phyloP scores from a whole-genome alignment of 2,888 invertebrate species.

The Folsomia manolachei region DNA sequence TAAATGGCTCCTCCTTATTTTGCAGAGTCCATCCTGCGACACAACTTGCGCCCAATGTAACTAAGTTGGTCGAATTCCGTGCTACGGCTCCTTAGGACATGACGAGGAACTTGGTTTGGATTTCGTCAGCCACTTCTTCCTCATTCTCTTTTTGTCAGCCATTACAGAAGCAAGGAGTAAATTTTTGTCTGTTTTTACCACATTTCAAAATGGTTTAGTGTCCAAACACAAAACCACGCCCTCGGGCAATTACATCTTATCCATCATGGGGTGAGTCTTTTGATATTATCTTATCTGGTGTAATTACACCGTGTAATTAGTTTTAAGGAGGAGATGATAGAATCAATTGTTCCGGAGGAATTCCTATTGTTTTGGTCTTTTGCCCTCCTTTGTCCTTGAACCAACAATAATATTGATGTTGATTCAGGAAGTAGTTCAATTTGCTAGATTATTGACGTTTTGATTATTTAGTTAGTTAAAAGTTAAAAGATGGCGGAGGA shows the following conservation, averaged over 20 bases:
- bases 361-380: neutral
- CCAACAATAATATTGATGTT: neutral
- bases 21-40: no score
- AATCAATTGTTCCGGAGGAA: neutral
- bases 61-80: no score
- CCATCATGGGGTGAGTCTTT: neutral
- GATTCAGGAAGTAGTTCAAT: no score
- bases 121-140: constrained; percentile 10
- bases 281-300: constrained; percentile 43
- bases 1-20: no score
- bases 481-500: no score
- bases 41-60: no score
- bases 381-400: neutral
- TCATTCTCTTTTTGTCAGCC: constrained; percentile 17
- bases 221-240: neutral
- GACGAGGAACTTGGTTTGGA: constrained; percentile 15
- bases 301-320: constrained; percentile 25
- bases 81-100: no score
- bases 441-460: no score
- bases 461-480: no score
- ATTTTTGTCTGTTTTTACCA: neutral
- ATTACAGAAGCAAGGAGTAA: constrained; percentile 11
- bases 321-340: neutral
- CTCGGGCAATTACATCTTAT: neutral
- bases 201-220: neutral